phyloP scores from a whole-genome alignment of 2,888 invertebrate genomes.

The Frankliniella intonsa region DNA sequence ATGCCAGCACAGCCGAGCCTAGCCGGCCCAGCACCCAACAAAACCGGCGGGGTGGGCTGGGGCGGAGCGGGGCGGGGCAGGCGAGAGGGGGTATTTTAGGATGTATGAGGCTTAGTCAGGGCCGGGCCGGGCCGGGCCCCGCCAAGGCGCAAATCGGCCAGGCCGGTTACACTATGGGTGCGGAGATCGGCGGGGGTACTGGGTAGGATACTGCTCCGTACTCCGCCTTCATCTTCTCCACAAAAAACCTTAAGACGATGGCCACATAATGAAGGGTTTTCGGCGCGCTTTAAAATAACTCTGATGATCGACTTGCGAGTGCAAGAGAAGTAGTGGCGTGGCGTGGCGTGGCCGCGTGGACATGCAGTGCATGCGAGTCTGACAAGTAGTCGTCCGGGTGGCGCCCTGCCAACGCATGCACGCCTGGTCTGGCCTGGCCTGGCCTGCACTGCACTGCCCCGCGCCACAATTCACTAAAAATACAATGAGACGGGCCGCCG shows the following conservation, averaged over 20 bases:
- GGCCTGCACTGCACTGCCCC: background rate
- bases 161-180: no score
- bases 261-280: no score
- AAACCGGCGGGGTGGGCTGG: background rate
- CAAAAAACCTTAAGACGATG: no score
- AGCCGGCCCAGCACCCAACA: no score
- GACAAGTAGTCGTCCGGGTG: background rate
- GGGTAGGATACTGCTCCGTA: no score
- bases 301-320: no score
- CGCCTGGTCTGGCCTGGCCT: background rate
- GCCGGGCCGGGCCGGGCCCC: background rate
- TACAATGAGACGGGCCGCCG: background rate
- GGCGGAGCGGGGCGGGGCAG: constrained; percentile 16
- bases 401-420: background rate
- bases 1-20: background rate
- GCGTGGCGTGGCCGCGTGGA: background rate
- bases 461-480: background rate
- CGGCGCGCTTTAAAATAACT: no score
- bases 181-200: no score
- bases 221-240: no score
- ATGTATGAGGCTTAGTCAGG: background rate
- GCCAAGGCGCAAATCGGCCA: no score
- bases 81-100: background rate
- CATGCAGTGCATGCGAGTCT: background rate
- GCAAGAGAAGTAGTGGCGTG: background rate